Base-by-base conservation (phyloP, 2,888 invertebrate species). In the Cephus pulcher region DNA sequence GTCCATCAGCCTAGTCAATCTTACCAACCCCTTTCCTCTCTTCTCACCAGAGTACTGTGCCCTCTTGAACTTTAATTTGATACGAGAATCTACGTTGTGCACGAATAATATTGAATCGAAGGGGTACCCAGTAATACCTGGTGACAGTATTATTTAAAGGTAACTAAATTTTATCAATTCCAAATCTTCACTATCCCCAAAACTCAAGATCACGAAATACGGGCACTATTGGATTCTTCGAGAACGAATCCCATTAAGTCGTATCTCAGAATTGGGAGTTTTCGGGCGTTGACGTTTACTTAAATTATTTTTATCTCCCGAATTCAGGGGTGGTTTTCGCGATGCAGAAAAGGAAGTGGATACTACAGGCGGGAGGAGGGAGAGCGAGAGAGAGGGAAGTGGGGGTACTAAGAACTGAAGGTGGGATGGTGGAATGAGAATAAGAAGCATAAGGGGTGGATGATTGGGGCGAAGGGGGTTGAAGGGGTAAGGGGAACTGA, bases 231-330 rank as follows among this genome's bases (percentile, higher is more conserved):
- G 9, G 32, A 32, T 11, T 37, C 73, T 40, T 73, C 69, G 75
- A 32, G 74, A 71, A 33, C 69, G 77, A 56, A 35, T 75, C 75
- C 69, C 80, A 80, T 81, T 79, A 81, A 84, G 83, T 80, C 79
- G 74, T 23, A 23, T 56, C 56, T 56, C 23, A 6, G 15, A 56
- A 23, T 56, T 23, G 9, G 23, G 9, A 23, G 9, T 56, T 23
- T 75, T 80, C 75, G 73, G 74, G 69, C 75, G 76, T 73, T 56
- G 12, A 33, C 33, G 76, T 76, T 81, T 80, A 76, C 78, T 80
- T 80, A 79, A 84, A 85, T 86, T 86, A 86, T 87, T 86, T 87
- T 87, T 86, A 87, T 87, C 86, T 84, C 80, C 73, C 69, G 76
- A 76, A 83, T 84, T 82, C 84, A 84, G 84, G 80, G 81, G 75